These are phyloP conservation scores for Todus mexicanus DNA, from an alignment of 2,797 vertebrate genomes.

Conservation along the genomic window DNA sequence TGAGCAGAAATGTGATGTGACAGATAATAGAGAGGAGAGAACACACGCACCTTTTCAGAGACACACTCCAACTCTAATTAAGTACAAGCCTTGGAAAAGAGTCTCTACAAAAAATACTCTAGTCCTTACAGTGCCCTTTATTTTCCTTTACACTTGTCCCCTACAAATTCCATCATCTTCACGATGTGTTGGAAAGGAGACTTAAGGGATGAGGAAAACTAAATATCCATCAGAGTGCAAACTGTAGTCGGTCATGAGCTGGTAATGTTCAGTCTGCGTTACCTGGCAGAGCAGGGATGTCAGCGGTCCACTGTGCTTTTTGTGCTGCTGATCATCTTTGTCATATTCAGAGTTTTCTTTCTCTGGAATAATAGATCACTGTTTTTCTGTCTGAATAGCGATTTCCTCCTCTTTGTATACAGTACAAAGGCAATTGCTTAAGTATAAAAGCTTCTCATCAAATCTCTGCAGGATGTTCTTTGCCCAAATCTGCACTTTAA, in stretches of 20 bases:
- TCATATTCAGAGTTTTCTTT: not conserved
- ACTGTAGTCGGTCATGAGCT: not conserved
- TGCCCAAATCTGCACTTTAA: slow-evolving; percentile 3
- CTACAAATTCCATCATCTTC: not conserved
- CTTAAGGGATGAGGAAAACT: not conserved
- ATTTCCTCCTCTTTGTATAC: slow-evolving; percentile 13
- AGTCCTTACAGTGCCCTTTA: not conserved
- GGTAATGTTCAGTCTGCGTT: fast-evolving
- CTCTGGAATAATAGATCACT: not conserved
- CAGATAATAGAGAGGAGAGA: slow-evolving; percentile 8
- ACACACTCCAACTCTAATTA: not conserved
- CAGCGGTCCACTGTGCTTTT: not conserved
- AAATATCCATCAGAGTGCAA: not conserved
- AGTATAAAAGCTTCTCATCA: slow-evolving; percentile 46
- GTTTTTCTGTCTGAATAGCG: slow-evolving; percentile 11
- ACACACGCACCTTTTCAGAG: not conserved
- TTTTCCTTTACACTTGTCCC: not conserved
- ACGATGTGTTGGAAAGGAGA: not conserved
- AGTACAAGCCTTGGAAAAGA: not conserved
- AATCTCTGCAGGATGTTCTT: not conserved
- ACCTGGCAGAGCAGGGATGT: not conserved
- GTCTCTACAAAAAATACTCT: not conserved
- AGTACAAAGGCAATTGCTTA: not conserved
- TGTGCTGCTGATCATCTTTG: not conserved
- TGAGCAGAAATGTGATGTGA: slow-evolving; percentile 36